Evolutionary conservation across 2,797 vertebrate species (phyloP).

Genomic region (Danionella dracula): DNA sequence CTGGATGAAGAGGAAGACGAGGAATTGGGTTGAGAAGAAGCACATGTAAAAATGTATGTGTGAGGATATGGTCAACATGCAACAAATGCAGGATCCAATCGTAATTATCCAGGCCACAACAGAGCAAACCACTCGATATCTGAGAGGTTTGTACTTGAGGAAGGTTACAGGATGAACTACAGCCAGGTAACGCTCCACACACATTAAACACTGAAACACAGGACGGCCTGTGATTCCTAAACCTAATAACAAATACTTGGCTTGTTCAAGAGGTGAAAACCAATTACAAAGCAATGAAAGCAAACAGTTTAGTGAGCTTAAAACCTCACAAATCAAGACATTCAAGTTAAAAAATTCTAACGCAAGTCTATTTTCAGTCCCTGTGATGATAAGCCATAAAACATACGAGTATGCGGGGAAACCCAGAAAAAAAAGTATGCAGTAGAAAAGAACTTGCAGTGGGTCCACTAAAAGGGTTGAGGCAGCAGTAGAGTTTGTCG

Average conservation of each 20-base stretch:
- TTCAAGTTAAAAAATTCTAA: neutral
- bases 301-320: too few species aligned
- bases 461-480: too few species aligned
- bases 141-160: neutral
- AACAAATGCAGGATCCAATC: neutral
- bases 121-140: neutral
- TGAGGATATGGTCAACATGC: neutral
- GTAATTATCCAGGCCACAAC: neutral
- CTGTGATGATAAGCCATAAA: neutral
- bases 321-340: neutral
- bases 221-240: neutral
- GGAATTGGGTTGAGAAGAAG: neutral
- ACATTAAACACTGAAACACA: neutral
- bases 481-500: too few species aligned
- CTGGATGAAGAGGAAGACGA: too few species aligned
- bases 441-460: too few species aligned
- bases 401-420: neutral
- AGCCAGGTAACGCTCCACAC: neutral
- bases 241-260: neutral
- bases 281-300: too few species aligned
- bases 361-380: neutral
- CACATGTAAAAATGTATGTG: neutral
- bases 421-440: too few species aligned
- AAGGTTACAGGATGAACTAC: neutral
- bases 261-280: neutral